These are phyloP conservation scores for Rhyacophila evoluta DNA, from an alignment of 2,888 invertebrate species.

Conservation along the genomic window DNA sequence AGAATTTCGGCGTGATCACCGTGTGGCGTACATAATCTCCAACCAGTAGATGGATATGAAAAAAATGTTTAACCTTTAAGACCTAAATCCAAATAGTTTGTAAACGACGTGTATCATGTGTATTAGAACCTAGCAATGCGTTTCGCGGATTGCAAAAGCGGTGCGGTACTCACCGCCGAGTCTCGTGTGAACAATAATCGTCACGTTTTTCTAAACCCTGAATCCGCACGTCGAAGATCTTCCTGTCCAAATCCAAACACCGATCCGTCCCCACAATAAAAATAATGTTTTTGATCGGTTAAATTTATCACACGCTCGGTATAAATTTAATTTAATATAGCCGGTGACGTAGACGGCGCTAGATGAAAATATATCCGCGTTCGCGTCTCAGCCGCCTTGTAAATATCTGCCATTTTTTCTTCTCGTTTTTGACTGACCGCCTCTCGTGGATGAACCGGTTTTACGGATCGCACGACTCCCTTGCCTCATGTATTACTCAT, in stretches of 20 bases:
- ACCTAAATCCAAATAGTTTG: too few species aligned
- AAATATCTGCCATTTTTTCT: constrained; percentile 16
- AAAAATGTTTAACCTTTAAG: too few species aligned
- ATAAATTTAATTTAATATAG: background rate
- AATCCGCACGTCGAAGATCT: background rate
- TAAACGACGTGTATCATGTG: too few species aligned
- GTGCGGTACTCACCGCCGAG: too few species aligned
- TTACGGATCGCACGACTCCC: background rate
- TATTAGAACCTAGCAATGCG: too few species aligned
- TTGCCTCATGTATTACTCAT: constrained; percentile 2
- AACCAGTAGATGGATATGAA: too few species aligned
- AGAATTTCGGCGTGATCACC: too few species aligned
- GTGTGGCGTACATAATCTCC: too few species aligned
- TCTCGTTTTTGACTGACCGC: background rate
- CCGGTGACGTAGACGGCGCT: background rate
- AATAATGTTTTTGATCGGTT: background rate
- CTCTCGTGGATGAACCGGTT: constrained; percentile 8
- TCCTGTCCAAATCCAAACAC: background rate
- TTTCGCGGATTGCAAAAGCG: too few species aligned
- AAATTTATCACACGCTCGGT: background rate
- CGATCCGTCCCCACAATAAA: background rate
- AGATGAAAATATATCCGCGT: background rate
- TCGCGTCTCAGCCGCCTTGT: background rate
- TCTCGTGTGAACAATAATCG: too few species aligned
- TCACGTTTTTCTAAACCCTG: background rate